Evolutionary conservation across 2,113 vertebrate genomes (phyloP).

Genomic region (Stictonetta naevosa): DNA sequence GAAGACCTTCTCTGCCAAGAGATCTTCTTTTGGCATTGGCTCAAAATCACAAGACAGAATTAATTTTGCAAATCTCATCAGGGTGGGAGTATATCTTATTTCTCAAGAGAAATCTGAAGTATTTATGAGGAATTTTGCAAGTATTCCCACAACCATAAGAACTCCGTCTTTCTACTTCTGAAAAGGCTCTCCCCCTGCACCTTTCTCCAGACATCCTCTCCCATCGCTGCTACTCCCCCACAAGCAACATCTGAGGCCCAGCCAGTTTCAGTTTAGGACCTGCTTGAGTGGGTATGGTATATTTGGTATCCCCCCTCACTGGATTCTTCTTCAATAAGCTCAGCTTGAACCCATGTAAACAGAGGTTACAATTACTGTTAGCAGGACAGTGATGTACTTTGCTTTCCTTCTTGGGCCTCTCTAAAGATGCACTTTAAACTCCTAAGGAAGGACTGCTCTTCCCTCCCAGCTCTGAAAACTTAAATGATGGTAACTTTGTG

Average conservation of each 20-base stretch:
- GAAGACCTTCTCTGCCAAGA: neutral
- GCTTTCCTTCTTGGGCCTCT: neutral
- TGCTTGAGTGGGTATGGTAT: neutral
- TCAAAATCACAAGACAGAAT: neutral
- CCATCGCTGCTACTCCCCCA: neutral
- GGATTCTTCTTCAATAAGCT: neutral
- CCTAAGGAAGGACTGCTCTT: neutral
- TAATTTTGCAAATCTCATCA: neutral
- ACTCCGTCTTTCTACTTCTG: neutral
- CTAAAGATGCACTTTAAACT: rapidly evolving
- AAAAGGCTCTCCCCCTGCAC: neutral
- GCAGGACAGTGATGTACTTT: neutral
- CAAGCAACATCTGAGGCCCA: neutral
- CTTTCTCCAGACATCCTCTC: neutral
- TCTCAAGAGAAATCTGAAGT: neutral
- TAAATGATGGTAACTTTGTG: neutral
- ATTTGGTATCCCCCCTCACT: neutral
- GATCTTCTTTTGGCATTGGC: neutral
- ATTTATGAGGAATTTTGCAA: neutral
- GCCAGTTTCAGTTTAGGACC: neutral
- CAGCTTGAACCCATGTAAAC: neutral
- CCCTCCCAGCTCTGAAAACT: neutral
- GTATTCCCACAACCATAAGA: neutral
- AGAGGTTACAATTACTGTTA: neutral
- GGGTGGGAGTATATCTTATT: neutral